phyloP scores from a whole-genome alignment of 2,888 invertebrate genomes.

The Torymus aiolomorphi region DNA sequence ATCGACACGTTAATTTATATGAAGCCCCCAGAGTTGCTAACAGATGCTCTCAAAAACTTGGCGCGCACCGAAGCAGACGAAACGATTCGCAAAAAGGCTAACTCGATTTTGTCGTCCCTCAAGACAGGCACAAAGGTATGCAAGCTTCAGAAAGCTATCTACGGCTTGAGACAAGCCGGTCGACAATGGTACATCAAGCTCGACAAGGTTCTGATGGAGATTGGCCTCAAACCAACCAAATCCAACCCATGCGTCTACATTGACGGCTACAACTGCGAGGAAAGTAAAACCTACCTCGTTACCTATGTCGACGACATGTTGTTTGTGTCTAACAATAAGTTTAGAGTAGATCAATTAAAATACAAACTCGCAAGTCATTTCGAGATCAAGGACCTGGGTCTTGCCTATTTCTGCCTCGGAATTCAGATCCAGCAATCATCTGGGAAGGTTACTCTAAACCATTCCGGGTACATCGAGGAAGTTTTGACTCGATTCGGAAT shows the following conservation, averaged over 20 bases:
- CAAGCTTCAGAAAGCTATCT: conserved; percentile 37
- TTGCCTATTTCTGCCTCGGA: conserved; percentile 13
- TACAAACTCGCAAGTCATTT: conserved; percentile 3
- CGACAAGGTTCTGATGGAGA: conserved; percentile 17
- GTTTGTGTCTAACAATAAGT: neutral
- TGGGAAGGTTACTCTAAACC: conserved; percentile 13
- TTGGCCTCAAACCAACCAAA: conserved; percentile 11
- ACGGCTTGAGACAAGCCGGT: conserved; percentile 45
- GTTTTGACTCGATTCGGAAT: conserved; percentile 29
- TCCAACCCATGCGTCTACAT: conserved; percentile 45
- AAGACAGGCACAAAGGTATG: conserved; percentile 23
- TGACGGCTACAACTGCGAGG: neutral
- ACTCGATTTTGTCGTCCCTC: neutral
- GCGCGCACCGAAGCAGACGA: neutral
- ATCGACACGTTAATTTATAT: neutral
- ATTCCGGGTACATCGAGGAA: conserved; percentile 8
- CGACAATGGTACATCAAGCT: conserved; percentile 39
- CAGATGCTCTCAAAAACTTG: neutral
- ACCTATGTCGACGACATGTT: conserved; percentile 49
- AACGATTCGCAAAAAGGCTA: neutral
- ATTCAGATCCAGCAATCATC: conserved; percentile 8
- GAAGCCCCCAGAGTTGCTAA: neutral
- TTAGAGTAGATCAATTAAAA: neutral
- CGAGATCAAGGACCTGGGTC: conserved; percentile 27
- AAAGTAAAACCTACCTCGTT: neutral